Base-by-base conservation (phyloP, 1,140 invertebrate genomes). In the Grapholita molesta region DNA sequence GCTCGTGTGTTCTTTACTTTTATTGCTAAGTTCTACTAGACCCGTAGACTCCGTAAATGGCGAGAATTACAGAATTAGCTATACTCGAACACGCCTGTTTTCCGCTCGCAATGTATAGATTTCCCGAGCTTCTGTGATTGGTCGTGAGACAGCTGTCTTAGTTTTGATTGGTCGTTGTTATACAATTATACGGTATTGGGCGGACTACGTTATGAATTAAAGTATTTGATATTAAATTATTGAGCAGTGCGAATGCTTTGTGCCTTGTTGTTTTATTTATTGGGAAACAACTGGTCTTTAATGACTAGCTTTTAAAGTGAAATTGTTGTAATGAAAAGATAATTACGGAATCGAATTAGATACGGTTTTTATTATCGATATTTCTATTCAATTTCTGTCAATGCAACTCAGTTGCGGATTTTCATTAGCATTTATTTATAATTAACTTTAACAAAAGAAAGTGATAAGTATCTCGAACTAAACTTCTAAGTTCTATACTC, bases 101-200 rank as follows among this genome's bases (percentile, higher is more conserved):
- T 61, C 55, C 55, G 55, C 55, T 61, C 55, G 24, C 55, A 15
- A 25, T 61, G 55, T 61, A 61, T 32, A 30, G 55, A 61, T 61
- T 61, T 61, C 24, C 55, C 55, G 55, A n/a, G 25, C 25, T 30
- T 7, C 12, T 18, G 53, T 32, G 55, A 61, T 61, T 61, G 55
- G 55, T 61, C n/a, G 55, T 11, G 55, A 61, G 55, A 61, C 55
- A 61, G 55, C 55, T 61, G 55, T 61, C 55, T 61, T 28, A 30
- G 55, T 30, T 61, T 61, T 61, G 55, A 61, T 61, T 61, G 55
- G 55, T 61, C 28, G 42, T 21, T 48, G 42, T 48, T 48, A 48
- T 48, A 48, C 42, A 48, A 48, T 48, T 48, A 48, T 57, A 57
- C 24, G 24, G 11, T 28, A 61, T 15, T 28, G 55, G 55, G 55